Evolutionary conservation across 2,888 invertebrate genomes (phyloP), one percentile per base, ranked within the genome.

Genomic region (Sinohyriopsis cumingii): DNA sequence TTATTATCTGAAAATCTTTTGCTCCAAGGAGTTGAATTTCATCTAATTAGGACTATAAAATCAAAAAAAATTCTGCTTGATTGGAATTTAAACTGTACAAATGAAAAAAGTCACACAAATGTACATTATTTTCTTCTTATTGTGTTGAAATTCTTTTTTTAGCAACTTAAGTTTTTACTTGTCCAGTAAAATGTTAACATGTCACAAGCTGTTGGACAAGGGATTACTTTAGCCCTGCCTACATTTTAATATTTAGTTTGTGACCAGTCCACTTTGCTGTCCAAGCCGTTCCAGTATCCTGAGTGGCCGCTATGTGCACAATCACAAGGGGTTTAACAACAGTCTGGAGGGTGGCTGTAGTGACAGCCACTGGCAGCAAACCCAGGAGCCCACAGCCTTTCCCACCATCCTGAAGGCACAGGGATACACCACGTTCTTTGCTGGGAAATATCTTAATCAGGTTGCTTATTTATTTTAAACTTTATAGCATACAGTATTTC

Each of bases 371-470:
- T 97, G 96, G 96, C 93, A 93, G 82, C 86, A 90, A 20, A 86
- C 88, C 7, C 89, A 92, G 7, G 96, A 97, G 88, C 90, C 90
- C 0, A 88, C 91, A 0, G 93, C 95, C 1, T 93, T 96, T 83
- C 94, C 94, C 0, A 91, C 92, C 0, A 87, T 93, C 59, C 90
- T 98, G 55, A 92, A 94, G 67, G 86, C 91, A 0, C 93, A 93
- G 0, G 91, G 91, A 12, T 98, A 97, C 86, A 92, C 91, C 7
- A 97, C 96, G 0, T 96, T 97, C 88, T 98, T 95, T 89, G 96
- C 95, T 80, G 97, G 98, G 64, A 98, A 98, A 92, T 98, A 98
- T 91, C 91, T 98, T 77, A 98, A 98, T 91, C 92, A 94, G 92
- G 96, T 95, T 33, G 33, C 33, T 33, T 33, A 1, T 33, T 33